Percentiles rank a stretch among this genome's conserved stretches.
Evolutionary conservation across 2,113 vertebrate species (phyloP).

Genomic region (Serilophus lunatus): DNA sequence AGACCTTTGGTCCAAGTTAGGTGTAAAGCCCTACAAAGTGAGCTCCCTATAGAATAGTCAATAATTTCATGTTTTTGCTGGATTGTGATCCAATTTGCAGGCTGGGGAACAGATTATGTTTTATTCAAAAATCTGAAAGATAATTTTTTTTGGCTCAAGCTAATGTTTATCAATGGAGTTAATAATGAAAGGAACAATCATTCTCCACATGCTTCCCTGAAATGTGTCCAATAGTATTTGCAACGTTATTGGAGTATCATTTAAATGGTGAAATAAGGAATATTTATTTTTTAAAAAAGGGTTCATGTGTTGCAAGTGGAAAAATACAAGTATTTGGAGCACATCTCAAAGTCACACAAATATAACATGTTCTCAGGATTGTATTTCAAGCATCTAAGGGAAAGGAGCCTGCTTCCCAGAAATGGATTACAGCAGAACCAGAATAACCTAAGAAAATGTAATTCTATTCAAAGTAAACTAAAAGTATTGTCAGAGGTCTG

Average conservation of each 20-base stretch:
- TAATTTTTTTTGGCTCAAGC: background rate
- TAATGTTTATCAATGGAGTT: background rate
- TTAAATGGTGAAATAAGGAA: background rate
- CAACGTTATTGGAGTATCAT: background rate
- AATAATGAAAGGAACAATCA: background rate
- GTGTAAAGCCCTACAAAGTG: background rate
- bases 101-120: slow-evolving; percentile 9
- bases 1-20: background rate
- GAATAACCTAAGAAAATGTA: background rate
- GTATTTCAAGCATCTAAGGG: background rate
- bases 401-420: background rate
- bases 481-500: background rate
- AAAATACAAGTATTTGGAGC: background rate
- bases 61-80: background rate
- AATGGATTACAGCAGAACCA: background rate
- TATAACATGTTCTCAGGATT: background rate
- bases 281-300: background rate
- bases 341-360: background rate
- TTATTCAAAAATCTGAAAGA: background rate
- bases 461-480: background rate
- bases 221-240: background rate
- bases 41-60: background rate
- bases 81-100: background rate
- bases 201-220: slow-evolving; percentile 1
- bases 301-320: background rate